These are phyloP conservation scores for Esperia sulphurella DNA, from an alignment of 2,888 invertebrate genomes.

Conservation along the genomic window DNA sequence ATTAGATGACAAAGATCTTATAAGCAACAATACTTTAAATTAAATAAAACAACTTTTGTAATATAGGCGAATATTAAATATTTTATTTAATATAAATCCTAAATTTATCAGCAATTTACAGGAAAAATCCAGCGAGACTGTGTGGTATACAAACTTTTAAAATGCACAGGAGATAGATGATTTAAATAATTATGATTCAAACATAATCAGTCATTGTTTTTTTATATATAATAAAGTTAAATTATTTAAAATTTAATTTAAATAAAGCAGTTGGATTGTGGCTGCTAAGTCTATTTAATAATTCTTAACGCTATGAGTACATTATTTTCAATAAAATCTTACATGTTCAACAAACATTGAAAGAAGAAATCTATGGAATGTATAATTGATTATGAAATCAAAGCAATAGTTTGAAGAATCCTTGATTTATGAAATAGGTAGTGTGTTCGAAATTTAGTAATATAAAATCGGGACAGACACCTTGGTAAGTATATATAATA, in stretches of 20 bases:
- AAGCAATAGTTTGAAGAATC: constrained; percentile 22
- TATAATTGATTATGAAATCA: constrained; percentile 20
- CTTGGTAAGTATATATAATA: constrained; percentile 27
- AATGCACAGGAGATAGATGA: constrained; percentile 6
- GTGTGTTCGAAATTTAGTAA: constrained; percentile 47
- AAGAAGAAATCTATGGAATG: constrained; percentile 49
- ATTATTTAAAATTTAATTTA: not conserved
- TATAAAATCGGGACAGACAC: constrained; percentile 58
- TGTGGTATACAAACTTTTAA: constrained; percentile 16
- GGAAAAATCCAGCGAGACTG: constrained; percentile 33
- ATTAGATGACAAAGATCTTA: too few species aligned
- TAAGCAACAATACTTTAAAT: too few species aligned
- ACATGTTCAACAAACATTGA: constrained; percentile 48
- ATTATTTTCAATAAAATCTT: constrained; percentile 54
- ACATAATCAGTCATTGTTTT: not conserved
- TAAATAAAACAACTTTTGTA: constrained; percentile 37
- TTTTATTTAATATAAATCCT: constrained; percentile 66
- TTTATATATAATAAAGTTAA: not conserved
- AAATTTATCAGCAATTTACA: constrained; percentile 58
- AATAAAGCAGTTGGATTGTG: constrained; percentile 31
- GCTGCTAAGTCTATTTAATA: constrained; percentile 39
- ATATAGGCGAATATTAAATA: constrained; percentile 72
- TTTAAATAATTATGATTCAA: constrained; percentile 2
- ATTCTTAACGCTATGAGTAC: constrained; percentile 57
- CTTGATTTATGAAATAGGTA: constrained; percentile 39